Evolutionary conservation across 2,797 vertebrate genomes (phyloP).

Genomic region (Holocentrus rufus): DNA sequence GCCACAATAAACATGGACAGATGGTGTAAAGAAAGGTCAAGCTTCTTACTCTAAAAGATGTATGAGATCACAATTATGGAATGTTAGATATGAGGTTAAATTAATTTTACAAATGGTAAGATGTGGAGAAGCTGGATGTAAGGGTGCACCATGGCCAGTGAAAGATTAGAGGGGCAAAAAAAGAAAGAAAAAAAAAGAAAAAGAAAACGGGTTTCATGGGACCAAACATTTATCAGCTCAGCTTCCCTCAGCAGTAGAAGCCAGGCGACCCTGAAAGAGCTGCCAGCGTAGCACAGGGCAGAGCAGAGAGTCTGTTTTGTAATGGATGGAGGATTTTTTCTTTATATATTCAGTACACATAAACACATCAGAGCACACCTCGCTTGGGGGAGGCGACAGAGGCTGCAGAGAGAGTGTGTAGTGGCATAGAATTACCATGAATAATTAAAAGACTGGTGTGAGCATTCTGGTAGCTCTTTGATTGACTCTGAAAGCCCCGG

Average conservation of each 20-base stretch:
- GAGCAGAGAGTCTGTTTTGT: conserved; percentile 71
- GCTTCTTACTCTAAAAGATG: conserved; percentile 44
- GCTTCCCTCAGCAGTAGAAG: conserved; percentile 65
- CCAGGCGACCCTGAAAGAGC: conserved; percentile 73
- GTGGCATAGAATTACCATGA: conserved; percentile 79
- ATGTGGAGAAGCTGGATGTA: conserved; percentile 40
- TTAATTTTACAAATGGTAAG: conserved; percentile 36
- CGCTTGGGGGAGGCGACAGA: conserved; percentile 72
- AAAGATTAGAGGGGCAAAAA: conserved; percentile 61
- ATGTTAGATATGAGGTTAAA: conserved; percentile 44
- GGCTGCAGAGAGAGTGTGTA: conserved; percentile 77
- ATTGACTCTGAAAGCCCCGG: conserved; percentile 81
- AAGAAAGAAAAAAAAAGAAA: background rate
- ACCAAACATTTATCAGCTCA: conserved; percentile 69
- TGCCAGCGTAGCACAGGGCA: conserved; percentile 63
- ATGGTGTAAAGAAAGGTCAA: conserved; percentile 49
- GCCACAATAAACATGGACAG: conserved; percentile 47
- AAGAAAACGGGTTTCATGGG: conserved; percentile 51
- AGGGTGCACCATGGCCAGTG: conserved; percentile 55
- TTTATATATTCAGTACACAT: conserved; percentile 78
- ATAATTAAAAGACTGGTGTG: conserved; percentile 84
- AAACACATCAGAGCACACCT: conserved; percentile 80
- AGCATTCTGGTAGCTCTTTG: conserved; percentile 82
- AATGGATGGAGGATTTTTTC: conserved; percentile 67
- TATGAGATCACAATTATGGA: conserved; percentile 40